Percentiles rank a stretch among this genome's conserved stretches.
Conservation (phyloP, 2,797 vertebrate genomes). For the Megalops cyprinoides region DNA sequence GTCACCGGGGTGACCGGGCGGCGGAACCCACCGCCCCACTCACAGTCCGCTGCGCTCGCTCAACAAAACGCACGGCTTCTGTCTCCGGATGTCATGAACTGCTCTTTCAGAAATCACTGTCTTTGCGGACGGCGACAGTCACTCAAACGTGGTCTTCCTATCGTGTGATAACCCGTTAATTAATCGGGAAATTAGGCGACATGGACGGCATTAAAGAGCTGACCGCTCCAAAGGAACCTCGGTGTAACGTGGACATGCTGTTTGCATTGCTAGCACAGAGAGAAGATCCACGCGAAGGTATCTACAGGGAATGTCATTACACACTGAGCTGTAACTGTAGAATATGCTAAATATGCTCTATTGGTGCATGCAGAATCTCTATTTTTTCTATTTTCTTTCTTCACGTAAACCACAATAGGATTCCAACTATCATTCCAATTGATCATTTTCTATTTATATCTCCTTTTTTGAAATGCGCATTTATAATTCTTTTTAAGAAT, state of each 20-base stretch:
- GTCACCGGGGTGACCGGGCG: slow-evolving; percentile 64
- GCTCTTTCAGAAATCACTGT: not conserved
- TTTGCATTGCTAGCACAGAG: slow-evolving; percentile 76
- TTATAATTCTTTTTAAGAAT: not conserved
- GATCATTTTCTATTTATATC: not conserved
- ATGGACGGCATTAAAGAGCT: slow-evolving; percentile 75
- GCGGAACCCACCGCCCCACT: slow-evolving; percentile 55
- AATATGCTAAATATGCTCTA: not conserved
- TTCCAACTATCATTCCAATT: not conserved
- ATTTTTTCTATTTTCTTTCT: not conserved
- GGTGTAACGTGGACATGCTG: slow-evolving; percentile 73
- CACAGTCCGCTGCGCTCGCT: slow-evolving; percentile 43
- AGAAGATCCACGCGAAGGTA: slow-evolving; percentile 79
- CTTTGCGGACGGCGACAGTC: not conserved
- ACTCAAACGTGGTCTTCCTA: not conserved
- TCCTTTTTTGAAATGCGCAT: not conserved
- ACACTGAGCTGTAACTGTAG: not conserved
- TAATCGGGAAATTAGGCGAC: slow-evolving; percentile 52
- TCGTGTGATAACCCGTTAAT: not conserved
- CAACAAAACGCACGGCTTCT: not conserved
- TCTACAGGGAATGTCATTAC: too few species aligned
- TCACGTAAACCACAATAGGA: not conserved
- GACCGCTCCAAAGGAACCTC: slow-evolving; percentile 65
- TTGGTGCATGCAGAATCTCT: not conserved
- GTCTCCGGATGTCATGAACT: not conserved